Conservation (phyloP, 2,888 invertebrate genomes). For the Aspidapion aeneum region DNA sequence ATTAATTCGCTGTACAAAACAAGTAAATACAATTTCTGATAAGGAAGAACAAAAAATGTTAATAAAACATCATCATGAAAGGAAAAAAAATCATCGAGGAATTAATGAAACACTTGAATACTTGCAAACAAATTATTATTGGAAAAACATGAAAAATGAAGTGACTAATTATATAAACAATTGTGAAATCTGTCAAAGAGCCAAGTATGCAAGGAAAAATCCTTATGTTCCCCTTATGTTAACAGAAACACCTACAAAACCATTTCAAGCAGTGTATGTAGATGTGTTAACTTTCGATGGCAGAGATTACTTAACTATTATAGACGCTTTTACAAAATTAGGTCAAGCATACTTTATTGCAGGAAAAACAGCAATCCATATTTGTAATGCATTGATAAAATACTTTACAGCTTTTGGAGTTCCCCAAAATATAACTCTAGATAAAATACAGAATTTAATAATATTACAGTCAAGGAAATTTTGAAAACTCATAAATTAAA, state of each 20-base stretch:
- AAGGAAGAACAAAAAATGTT: conserved; percentile 11
- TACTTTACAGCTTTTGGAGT: too few species aligned
- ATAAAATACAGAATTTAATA: not conserved
- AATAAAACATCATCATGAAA: conserved; percentile 11
- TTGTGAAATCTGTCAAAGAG: too few species aligned
- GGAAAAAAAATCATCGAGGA: conserved; percentile 11
- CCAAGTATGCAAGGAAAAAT: too few species aligned
- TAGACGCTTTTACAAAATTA: too few species aligned
- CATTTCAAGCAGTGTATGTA: too few species aligned
- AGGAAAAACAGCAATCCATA: not conserved
- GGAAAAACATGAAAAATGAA: conserved; percentile 13
- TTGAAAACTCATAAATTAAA: conserved; percentile 4
- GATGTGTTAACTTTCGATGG: not conserved
- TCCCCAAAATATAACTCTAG: too few species aligned
- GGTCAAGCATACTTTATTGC: too few species aligned
- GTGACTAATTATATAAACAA: conserved; percentile 9
- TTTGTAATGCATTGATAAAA: not conserved
- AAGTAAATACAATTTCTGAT: conserved; percentile 2
- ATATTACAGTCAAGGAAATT: not conserved
- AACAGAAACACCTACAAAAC: too few species aligned
- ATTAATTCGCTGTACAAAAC: conserved; percentile 1
- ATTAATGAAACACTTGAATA: conserved; percentile 10
- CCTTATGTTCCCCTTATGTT: too few species aligned
- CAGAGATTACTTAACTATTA: not conserved
- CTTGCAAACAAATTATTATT: conserved; percentile 11